phyloP scores from a whole-genome alignment of 92 coral and sea anemone genomes.

The Palythoa grandis region DNA sequence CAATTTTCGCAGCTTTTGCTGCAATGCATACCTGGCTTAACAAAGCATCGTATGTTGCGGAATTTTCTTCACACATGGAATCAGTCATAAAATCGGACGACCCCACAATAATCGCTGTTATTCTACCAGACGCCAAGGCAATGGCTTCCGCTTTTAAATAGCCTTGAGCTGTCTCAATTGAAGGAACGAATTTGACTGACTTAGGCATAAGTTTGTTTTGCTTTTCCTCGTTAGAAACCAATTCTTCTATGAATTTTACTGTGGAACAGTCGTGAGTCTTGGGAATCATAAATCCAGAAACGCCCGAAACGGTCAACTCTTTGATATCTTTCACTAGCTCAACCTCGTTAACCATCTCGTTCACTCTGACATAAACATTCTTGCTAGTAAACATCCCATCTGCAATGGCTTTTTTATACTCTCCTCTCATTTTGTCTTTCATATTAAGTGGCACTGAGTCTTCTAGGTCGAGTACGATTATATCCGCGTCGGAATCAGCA shows the following conservation, averaged over 20 bases:
- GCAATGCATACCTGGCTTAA: conserved; percentile 39
- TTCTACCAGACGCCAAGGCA: conserved; percentile 25
- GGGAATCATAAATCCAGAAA: conserved; percentile 18
- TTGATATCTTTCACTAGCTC: conserved; percentile 25
- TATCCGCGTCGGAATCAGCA: background rate
- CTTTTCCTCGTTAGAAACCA: conserved; percentile 5
- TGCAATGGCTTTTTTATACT: background rate
- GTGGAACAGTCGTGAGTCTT: background rate
- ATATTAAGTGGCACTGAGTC: conserved; percentile 6
- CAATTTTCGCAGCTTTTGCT: conserved; percentile 39
- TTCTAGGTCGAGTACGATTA: conserved; percentile 23
- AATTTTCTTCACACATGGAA: conserved; percentile 18
- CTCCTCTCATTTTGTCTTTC: conserved; percentile 16
- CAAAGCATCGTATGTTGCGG: conserved; percentile 22
- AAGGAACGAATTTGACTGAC: conserved; percentile 1
- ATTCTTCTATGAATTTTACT: background rate
- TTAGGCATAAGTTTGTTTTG: background rate
- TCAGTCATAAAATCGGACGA: conserved; percentile 39
- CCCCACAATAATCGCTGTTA: conserved; percentile 18
- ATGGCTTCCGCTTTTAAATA: conserved; percentile 28
- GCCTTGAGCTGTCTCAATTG: conserved; percentile 6
- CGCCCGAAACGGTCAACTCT: background rate
- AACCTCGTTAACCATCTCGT: background rate
- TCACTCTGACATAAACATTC: conserved; percentile 6
- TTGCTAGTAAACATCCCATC: background rate